These are phyloP conservation scores for Dendrocincla fuliginosa DNA, from an alignment of 2,797 vertebrate genomes.

Conservation along the genomic window DNA sequence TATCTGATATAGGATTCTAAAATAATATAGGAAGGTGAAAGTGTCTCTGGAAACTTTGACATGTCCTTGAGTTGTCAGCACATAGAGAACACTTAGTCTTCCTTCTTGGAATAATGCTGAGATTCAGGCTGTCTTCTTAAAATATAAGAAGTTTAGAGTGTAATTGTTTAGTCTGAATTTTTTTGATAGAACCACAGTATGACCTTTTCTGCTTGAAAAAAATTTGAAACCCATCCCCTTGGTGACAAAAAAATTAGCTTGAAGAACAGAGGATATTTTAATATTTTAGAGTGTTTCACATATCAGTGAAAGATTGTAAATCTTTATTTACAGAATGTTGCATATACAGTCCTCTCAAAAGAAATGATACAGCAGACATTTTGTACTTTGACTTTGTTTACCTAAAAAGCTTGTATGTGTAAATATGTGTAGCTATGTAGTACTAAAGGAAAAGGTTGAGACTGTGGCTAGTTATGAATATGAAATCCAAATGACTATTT, in stretches of 20 bases:
- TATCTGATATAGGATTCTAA: neutral
- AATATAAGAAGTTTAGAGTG: neutral
- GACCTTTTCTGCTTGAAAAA: neutral
- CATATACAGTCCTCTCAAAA: neutral
- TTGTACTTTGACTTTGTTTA: neutral
- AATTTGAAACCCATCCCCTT: neutral
- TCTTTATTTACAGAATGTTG: neutral
- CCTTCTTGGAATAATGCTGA: neutral
- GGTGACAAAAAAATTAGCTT: neutral
- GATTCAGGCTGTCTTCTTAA: neutral
- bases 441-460: neutral
- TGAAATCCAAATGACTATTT: neutral
- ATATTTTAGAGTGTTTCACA: neutral
- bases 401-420: neutral
- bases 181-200: neutral
- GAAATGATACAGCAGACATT: neutral
- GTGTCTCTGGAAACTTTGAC: neutral
- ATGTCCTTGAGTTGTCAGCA: neutral
- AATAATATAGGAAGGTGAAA: neutral
- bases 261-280: neutral
- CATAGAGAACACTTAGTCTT: neutral
- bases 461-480: neutral
- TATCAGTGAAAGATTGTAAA: neutral
- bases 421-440: neutral
- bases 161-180: neutral